Percentiles rank a stretch among this genome's conserved stretches.
These are phyloP conservation scores for Onthophagus sagittarius DNA, from an alignment of 2,888 invertebrate genomes.

Conservation along the genomic window DNA sequence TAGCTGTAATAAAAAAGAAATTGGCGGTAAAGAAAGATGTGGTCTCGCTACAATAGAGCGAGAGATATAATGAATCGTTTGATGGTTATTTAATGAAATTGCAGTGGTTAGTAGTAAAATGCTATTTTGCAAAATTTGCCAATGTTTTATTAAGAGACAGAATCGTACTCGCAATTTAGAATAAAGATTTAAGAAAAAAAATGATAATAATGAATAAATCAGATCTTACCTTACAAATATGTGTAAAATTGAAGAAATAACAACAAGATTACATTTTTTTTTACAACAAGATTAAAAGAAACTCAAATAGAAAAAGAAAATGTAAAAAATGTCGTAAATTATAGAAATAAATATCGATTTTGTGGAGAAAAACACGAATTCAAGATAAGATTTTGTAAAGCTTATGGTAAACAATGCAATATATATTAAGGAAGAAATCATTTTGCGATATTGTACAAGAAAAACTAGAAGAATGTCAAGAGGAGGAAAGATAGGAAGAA, in stretches of 20 bases:
- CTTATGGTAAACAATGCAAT: conserved; percentile 1
- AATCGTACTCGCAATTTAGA: too few species aligned
- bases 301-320: not conserved
- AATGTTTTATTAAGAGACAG: not conserved
- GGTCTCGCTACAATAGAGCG: too few species aligned
- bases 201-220: not conserved
- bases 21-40: too few species aligned
- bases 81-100: too few species aligned
- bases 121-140: conserved; percentile 10
- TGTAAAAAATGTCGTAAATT: not conserved
- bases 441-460: conserved; percentile 14
- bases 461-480: too few species aligned
- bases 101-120: conserved; percentile 5
- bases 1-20: too few species aligned
- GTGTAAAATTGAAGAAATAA: not conserved
- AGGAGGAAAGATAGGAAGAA: too few species aligned
- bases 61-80: too few species aligned
- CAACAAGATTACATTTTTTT: too few species aligned
- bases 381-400: not conserved
- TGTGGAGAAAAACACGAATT: not conserved
- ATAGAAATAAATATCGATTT: not conserved
- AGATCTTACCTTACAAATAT: not conserved
- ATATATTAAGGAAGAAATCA: conserved; percentile 14
- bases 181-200: too few species aligned
- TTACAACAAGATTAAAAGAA: not conserved